Evolutionary conservation across 2,797 vertebrate genomes (phyloP), one percentile per base, ranked within the genome.

Genomic region (Furcifer pardalis): DNA sequence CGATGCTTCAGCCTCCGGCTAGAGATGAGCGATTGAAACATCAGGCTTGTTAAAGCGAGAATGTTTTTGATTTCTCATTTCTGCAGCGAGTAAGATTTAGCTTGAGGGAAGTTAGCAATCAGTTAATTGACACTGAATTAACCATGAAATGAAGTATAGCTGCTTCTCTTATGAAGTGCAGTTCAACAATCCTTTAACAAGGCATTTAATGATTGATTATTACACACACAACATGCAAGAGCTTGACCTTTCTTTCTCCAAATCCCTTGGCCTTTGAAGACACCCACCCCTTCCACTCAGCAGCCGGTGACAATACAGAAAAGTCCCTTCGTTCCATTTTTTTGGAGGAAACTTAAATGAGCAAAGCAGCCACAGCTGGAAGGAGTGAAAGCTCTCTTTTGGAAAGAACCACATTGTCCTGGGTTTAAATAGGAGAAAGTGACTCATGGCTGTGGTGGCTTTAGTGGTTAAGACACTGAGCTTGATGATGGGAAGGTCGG

Each of bases 91-190:
- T 95, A 96, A 95, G 96, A 96, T 97, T 98, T 96, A 94, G 97
- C 98, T 98, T 94, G 96, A 98, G 98, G 98, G 97, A 98, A 98
- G 97, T 97, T 97, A 98, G 97, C 97, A 97, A 97, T 98, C 97
- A 97, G 96, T 97, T 98, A 98, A 99, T 98, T 99, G 98, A 99
- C 97, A 98, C 96, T 97, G 98, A 99, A 99, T 98, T 99, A 98
- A 98, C 97, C 97, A 98, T 98, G 97, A 98, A 99, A 99, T 96
- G 95, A 96, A 97, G 93, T 95, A 96, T 96, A 96, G 97, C 97
- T 96, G 94, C 97, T 96, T 97, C 95, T 96, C 95, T 96, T 96
- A 96, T 96, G 96, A 96, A 96, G 94, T 92, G 82, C 92, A 95
- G 93, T 95, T 94, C 89, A 93, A 93, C 92, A 91, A 93, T 91